phyloP scores from a whole-genome alignment of 2,888 invertebrate genomes.

The Ichneumoninae sp. region DNA sequence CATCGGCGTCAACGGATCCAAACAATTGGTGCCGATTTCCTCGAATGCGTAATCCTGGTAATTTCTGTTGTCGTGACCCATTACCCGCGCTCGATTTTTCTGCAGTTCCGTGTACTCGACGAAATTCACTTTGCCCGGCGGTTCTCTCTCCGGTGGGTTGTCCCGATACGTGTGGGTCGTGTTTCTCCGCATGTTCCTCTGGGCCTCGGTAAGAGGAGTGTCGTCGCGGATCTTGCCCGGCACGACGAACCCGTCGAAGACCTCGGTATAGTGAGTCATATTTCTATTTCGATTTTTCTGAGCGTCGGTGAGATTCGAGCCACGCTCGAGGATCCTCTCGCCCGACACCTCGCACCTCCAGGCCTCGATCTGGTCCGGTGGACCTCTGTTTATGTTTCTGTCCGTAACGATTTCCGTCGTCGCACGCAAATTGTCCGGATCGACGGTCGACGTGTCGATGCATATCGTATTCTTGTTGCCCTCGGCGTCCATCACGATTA shows the following conservation, averaged over 20 bases:
- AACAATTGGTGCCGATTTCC: not conserved
- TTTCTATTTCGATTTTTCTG: constrained; percentile 76
- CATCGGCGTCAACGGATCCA: constrained; percentile 27
- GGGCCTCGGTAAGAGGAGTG: constrained; percentile 68
- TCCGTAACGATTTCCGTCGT: constrained; percentile 65
- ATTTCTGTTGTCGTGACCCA: constrained; percentile 66
- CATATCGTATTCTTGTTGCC: constrained; percentile 84
- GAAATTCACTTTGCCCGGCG: constrained; percentile 6
- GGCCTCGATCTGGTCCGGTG: constrained; percentile 64
- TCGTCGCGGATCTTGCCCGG: not conserved
- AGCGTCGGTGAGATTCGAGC: constrained; percentile 68
- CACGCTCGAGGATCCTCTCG: constrained; percentile 14
- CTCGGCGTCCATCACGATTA: constrained; percentile 79
- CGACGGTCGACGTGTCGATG: constrained; percentile 68
- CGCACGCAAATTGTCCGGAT: constrained; percentile 48
- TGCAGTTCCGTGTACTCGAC: constrained; percentile 70
- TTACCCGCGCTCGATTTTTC: constrained; percentile 66
- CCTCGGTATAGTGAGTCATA: constrained; percentile 75
- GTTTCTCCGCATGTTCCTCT: constrained; percentile 75
- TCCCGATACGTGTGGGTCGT: constrained; percentile 66
- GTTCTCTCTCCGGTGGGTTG: not conserved
- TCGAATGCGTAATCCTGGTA: constrained; percentile 49
- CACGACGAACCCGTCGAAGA: constrained; percentile 46
- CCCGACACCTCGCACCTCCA: constrained; percentile 5
- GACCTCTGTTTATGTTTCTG: constrained; percentile 64